phyloP scores from a whole-genome alignment of 35 echinoderm and acorn worm genomes.

The Apostichopus parvimensis region DNA sequence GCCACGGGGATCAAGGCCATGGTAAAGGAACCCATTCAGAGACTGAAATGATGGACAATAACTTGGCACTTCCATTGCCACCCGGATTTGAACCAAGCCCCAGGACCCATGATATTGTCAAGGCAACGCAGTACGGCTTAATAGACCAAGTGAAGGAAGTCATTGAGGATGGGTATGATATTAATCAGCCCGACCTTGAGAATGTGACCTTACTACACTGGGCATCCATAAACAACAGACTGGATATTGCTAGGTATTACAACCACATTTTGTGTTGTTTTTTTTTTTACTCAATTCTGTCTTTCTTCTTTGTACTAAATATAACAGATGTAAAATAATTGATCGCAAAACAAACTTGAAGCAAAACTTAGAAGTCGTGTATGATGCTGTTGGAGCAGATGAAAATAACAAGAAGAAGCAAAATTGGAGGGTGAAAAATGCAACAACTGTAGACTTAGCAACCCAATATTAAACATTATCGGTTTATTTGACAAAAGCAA shows the following conservation, averaged over 20 bases:
- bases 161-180: constrained; percentile 80
- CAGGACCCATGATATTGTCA: constrained; percentile 76
- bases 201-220: constrained; percentile 90
- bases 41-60: neutral
- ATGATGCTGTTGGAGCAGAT: too few relatives aligned
- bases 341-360: too few relatives aligned
- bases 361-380: too few relatives aligned
- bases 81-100: constrained; percentile 49
- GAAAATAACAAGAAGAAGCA: too few relatives aligned
- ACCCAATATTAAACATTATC: too few relatives aligned
- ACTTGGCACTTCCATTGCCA: neutral
- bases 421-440: too few relatives aligned
- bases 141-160: constrained; percentile 76
- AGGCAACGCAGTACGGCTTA: constrained; percentile 89
- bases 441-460: too few relatives aligned
- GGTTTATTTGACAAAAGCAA: too few relatives aligned
- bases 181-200: constrained; percentile 82
- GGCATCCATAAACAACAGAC: constrained; percentile 92
- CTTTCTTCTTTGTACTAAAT: too few relatives aligned
- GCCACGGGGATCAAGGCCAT: constrained; percentile 24
- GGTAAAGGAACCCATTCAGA: constrained; percentile 5
- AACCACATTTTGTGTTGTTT: too few relatives aligned
- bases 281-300: too few relatives aligned
- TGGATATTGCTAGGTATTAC: constrained; percentile 83
- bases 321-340: too few relatives aligned